Evolutionary conservation across 1,140 invertebrate species (phyloP).

Genomic region (Linepithema humile): DNA sequence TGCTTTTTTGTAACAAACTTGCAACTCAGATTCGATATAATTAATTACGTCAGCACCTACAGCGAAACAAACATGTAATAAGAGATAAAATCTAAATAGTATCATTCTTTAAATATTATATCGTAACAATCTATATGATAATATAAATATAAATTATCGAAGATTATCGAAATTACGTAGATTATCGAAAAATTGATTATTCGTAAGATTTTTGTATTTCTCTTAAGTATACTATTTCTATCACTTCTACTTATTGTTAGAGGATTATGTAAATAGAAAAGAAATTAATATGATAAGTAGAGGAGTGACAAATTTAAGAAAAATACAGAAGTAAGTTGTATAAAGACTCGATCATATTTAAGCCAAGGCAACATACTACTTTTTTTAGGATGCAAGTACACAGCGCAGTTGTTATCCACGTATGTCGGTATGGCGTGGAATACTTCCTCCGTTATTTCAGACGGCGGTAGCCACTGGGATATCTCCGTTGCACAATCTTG

Average conservation of each 20-base stretch:
- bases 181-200: no score
- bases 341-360: no score
- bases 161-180: no score
- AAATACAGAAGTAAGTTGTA: no score
- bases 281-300: no score
- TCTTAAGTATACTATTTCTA: no score
- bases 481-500: neutral
- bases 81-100: neutral
- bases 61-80: neutral
- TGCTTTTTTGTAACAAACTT: conserved; percentile 82
- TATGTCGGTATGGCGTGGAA: conserved; percentile 85
- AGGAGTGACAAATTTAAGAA: no score
- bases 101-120: no score
- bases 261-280: no score
- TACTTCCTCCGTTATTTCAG: conserved; percentile 70
- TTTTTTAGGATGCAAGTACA: conserved; percentile 84
- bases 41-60: neutral
- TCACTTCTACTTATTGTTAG: no score
- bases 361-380: conserved; percentile 58
- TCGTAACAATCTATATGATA: neutral
- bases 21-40: conserved; percentile 74
- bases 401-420: conserved; percentile 85
- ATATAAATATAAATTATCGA: no score
- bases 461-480: conserved; percentile 78
- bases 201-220: no score